Percentiles rank a stretch among this genome's conserved stretches.
These are phyloP conservation scores for Harpegnathos saltator DNA, from an alignment of 1,140 invertebrate genomes.

Conservation along the genomic window DNA sequence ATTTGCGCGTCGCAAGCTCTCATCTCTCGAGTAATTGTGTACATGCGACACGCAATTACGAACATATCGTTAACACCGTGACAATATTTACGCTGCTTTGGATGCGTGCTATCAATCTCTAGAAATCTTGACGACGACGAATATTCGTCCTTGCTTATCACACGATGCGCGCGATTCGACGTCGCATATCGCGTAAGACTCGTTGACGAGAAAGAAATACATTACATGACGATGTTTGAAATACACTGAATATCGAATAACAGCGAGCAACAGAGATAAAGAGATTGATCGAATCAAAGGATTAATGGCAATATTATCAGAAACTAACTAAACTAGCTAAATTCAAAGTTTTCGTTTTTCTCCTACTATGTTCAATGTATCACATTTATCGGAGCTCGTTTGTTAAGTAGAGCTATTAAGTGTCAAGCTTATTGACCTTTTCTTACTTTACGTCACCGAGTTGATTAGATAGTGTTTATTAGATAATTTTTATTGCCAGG, in stretches of 20 bases:
- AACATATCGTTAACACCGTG: conserved; percentile 60
- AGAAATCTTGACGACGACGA: conserved; percentile 56
- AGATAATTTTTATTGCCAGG: conserved; percentile 28
- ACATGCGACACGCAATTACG: conserved; percentile 64
- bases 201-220: not conserved
- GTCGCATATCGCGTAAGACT: conserved; percentile 61
- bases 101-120: conserved; percentile 76
- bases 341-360: not conserved
- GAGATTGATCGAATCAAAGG: not conserved
- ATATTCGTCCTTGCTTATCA: conserved; percentile 32
- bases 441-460: not conserved
- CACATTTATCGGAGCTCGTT: no score
- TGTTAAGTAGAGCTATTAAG: no score
- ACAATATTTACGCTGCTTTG: conserved; percentile 79
- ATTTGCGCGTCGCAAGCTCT: not conserved
- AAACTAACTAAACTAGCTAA: not conserved
- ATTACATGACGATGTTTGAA: conserved; percentile 19
- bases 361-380: no score
- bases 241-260: conserved; percentile 47
- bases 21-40: conserved; percentile 52
- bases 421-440: not conserved
- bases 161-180: conserved; percentile 31
- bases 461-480: conserved; percentile 46
- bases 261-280: no score
- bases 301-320: not conserved